A percentile compares a stretch with the other conserved stretches of the same genome.
Conservation (phyloP, 2,113 vertebrate genomes). For the Eptesicus fuscus region DNA sequence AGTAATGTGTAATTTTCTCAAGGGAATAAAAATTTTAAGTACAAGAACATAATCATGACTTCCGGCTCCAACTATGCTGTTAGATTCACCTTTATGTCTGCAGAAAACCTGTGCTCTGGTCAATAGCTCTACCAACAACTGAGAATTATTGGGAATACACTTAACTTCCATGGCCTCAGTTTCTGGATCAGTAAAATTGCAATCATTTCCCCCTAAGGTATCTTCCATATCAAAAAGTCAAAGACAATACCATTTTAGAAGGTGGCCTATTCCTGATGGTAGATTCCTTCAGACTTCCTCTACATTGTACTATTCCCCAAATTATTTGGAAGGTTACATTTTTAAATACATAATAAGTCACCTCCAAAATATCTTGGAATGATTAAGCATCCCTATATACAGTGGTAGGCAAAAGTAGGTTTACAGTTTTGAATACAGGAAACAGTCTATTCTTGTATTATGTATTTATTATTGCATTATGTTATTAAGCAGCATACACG, state of each 20-base stretch:
- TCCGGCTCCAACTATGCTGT: background rate
- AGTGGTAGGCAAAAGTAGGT: background rate
- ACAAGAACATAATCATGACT: background rate
- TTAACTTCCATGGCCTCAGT: background rate
- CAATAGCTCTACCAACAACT: background rate
- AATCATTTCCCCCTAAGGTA: background rate
- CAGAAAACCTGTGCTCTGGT: background rate
- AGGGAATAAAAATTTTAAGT: background rate
- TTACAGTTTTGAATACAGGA: background rate
- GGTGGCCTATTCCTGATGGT: background rate
- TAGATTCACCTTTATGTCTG: background rate
- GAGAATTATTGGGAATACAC: fast-evolving
- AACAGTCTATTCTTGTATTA: background rate
- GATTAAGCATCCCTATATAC: background rate
- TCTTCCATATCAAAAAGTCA: background rate
- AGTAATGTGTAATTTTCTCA: background rate
- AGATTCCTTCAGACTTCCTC: background rate
- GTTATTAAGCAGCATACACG: background rate
- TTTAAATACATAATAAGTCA: background rate
- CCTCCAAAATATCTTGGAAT: background rate
- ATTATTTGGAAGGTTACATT: background rate
- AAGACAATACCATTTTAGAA: background rate
- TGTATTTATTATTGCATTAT: background rate
- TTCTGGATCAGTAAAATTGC: background rate
- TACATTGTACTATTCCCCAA: background rate